Evolutionary conservation across 2,113 vertebrate species (phyloP).

Genomic region (Mystacornis crossleyi): DNA sequence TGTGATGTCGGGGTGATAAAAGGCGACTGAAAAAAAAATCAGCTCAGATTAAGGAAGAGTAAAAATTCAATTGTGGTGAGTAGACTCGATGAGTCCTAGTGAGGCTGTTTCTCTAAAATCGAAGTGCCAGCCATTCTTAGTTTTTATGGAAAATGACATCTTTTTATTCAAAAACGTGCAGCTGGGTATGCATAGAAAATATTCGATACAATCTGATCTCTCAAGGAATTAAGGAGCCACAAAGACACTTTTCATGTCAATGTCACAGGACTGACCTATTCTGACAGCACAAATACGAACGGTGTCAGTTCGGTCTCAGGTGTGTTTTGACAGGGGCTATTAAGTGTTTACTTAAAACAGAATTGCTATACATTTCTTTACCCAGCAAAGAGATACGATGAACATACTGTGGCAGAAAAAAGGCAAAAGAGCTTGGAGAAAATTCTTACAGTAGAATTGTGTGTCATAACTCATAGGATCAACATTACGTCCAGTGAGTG

Average conservation of each 20-base stretch:
- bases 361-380: background rate
- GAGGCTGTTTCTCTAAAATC: background rate
- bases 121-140: background rate
- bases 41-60: background rate
- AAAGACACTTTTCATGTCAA: background rate
- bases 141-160: background rate
- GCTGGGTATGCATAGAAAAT: background rate
- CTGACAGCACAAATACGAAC: background rate
- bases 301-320: background rate
- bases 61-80: fast-evolving
- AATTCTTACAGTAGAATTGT: background rate
- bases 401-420: background rate
- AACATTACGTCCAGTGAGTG: too few species aligned
- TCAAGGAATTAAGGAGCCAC: background rate
- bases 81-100: fast-evolving
- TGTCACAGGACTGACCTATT: background rate
- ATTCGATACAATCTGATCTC: background rate
- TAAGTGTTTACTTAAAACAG: background rate
- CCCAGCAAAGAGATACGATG: background rate
- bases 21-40: background rate
- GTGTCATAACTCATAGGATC: background rate
- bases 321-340: background rate
- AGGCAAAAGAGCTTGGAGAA: background rate
- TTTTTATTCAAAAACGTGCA: background rate
- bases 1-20: background rate